Evolutionary conservation across 1,140 invertebrate species (phyloP), one percentile per base, ranked within the genome.

Genomic region (Helicorthomorpha holstii): DNA sequence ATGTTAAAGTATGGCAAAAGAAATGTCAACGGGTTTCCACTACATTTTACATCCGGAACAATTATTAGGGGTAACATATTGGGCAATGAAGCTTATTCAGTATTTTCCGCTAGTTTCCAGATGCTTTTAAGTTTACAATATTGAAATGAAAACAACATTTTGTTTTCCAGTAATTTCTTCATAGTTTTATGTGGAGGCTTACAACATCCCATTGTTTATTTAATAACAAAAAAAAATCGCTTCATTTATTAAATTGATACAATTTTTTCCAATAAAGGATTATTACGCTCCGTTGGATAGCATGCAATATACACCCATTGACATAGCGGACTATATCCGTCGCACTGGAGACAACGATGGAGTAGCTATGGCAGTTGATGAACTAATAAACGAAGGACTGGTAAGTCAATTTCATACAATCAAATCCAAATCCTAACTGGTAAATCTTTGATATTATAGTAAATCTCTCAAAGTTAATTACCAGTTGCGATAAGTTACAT

Each of bases 331-430:
- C 58, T 84, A 84, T 54, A 76, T 84, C 1, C 82, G 81, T 59
- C 82, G 79, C 77, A 83, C 80, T 2, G 80, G 80, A 3, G 81
- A 84, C 64, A 80, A 83, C 60, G 75, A 75, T 43, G 79, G 81
- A 1, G 81, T 83, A 0, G 80, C 80, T 1, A 62, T 75, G 1
- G 80, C 81, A 19, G 76, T 83, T 34, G 78, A 82, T 58, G 79
- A 82, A 55, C 77, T 82, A 51, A 69, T 84, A 2, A 73, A 79
- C 58, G 77, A 80, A 54, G 79, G 79, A 55, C 61, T 82, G 71
- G 81, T 83, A 66, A 68, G 70, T 66, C 42, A 43, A 3, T 22
- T 16, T 21, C 50, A 38, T 29, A n/a, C n/a, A n/a, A n/a, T n/a
- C n/a, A n/a, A n/a, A n/a, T n/a, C n/a, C n/a, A n/a, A n/a, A n/a